phyloP scores from a whole-genome alignment of 1,140 invertebrate genomes.

The Lordiphosa collinella region DNA sequence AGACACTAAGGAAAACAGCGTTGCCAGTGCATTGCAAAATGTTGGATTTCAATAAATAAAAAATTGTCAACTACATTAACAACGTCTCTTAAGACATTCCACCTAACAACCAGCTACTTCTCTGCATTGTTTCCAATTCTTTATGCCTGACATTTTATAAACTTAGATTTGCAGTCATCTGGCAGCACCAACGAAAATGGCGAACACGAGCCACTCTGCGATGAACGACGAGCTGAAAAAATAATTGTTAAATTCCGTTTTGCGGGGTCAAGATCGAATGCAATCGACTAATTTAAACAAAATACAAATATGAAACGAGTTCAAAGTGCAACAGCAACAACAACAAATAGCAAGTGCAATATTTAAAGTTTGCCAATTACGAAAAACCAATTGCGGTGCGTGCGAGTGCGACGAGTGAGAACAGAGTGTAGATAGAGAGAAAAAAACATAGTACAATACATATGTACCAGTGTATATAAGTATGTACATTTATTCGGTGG shows the following conservation, averaged over 20 bases:
- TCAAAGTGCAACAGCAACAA: slow-evolving; percentile 44
- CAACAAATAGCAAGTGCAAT: slow-evolving; percentile 10
- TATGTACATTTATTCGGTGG: too few species aligned
- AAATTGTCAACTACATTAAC: neutral
- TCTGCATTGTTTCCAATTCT: too few species aligned
- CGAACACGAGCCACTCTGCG: slow-evolving; percentile 70
- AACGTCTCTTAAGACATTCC: too few species aligned
- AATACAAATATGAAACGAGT: slow-evolving; percentile 34
- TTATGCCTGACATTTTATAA: too few species aligned
- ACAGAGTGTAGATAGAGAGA: slow-evolving; percentile 31
- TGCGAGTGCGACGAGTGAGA: slow-evolving; percentile 22
- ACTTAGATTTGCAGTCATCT: slow-evolving; percentile 11
- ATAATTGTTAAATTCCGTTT: slow-evolving; percentile 75
- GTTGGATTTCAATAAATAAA: neutral
- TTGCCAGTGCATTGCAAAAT: too few species aligned
- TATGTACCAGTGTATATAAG: neutral
- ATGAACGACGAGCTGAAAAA: slow-evolving; percentile 77
- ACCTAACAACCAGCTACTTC: too few species aligned
- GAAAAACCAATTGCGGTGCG: too few species aligned
- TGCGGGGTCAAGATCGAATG: too few species aligned
- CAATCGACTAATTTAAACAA: too few species aligned
- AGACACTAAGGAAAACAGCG: too few species aligned
- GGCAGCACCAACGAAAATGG: slow-evolving; percentile 66
- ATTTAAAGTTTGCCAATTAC: neutral
- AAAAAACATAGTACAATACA: slow-evolving; percentile 13